Evolutionary conservation across 37 sponge, comb jelly and placozoan genomes (phyloP).

Genomic region (Beroe ovata): DNA sequence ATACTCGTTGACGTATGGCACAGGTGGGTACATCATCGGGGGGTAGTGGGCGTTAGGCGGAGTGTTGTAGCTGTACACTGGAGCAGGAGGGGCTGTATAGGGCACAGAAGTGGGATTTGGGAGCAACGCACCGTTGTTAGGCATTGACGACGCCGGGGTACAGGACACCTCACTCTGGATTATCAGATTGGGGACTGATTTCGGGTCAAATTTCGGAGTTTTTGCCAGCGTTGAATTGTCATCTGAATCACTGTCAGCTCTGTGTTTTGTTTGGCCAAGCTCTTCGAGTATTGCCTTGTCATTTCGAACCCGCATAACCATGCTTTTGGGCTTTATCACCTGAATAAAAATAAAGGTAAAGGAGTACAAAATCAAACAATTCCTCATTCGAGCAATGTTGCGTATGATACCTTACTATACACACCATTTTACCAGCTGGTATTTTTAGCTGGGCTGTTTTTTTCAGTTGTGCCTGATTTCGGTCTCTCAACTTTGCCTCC

Average conservation of each 20-base stretch:
- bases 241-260: constrained; percentile 14
- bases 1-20: constrained; percentile 18
- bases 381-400: too few relatives aligned
- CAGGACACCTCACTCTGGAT: neutral
- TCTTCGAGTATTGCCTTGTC: constrained; percentile 38
- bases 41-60: neutral
- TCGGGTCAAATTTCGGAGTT: constrained; percentile 31
- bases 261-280: neutral
- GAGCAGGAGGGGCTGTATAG: neutral
- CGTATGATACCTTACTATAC: too few relatives aligned
- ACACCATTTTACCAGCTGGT: constrained; percentile 32
- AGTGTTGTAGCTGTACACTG: neutral
- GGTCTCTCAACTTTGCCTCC: neutral
- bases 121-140: neutral
- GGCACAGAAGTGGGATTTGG: neutral
- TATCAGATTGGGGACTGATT: constrained; percentile 23
- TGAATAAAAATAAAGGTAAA: too few relatives aligned
- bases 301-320: constrained; percentile 15
- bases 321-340: constrained; percentile 21
- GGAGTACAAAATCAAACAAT: too few relatives aligned
- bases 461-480: too few relatives aligned
- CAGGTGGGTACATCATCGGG: neutral
- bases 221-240: neutral
- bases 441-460: neutral
- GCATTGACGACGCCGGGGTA: neutral